Evolutionary conservation across 2,113 vertebrate genomes (phyloP).

Genomic region (Siniperca chuatsi): DNA sequence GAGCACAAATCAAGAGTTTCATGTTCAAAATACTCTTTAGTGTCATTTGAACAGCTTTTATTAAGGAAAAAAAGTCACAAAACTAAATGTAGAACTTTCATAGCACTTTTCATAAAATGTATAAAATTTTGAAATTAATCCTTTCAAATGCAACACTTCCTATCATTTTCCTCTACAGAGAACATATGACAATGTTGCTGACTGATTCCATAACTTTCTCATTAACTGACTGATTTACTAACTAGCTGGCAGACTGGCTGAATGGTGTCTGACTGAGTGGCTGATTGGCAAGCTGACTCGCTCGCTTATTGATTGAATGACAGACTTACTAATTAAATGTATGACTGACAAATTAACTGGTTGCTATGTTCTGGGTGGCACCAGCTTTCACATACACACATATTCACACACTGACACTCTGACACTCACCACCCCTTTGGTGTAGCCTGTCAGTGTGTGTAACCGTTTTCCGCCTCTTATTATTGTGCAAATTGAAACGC

Average conservation of each 20-base stretch:
- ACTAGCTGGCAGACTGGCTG: not conserved
- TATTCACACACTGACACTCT: conserved; percentile 6
- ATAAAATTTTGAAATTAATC: not conserved
- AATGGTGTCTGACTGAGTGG: not conserved
- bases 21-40: not conserved
- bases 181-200: not conserved
- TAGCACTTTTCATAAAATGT: not conserved
- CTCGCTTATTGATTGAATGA: conserved; percentile 5
- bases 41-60: not conserved
- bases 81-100: not conserved
- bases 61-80: not conserved
- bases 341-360: conserved; percentile 22
- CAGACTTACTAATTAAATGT: conserved; percentile 35
- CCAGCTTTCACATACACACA: not conserved
- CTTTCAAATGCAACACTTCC: not conserved
- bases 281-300: conserved; percentile 6
- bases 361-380: conserved; percentile 23
- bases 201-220: not conserved
- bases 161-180: not conserved
- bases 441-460: conserved; percentile 60
- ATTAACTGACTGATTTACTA: conserved; percentile 22
- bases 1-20: conserved; percentile 6
- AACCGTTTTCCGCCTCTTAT: conserved; percentile 69
- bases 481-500: conserved; percentile 81
- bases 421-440: conserved; percentile 34